These are phyloP conservation scores for Terrapene triunguis DNA, from an alignment of 2,113 vertebrate species.

Conservation along the genomic window DNA sequence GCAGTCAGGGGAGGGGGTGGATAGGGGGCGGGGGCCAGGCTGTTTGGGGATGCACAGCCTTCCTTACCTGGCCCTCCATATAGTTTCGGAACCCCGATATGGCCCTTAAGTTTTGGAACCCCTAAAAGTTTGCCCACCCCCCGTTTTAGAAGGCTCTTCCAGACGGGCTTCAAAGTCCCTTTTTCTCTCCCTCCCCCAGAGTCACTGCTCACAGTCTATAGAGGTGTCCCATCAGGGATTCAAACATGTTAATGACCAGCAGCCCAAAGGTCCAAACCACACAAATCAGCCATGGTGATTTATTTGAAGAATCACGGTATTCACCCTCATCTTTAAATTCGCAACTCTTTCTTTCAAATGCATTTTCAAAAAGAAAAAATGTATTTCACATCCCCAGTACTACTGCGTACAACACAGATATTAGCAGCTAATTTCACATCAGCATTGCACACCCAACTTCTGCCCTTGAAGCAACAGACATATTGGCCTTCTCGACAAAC, in stretches of 20 bases:
- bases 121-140: too few species aligned
- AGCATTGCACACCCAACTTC: neutral
- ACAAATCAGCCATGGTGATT: neutral
- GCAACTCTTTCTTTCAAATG: neutral
- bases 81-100: too few species aligned
- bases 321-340: neutral
- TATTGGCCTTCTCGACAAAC: neutral
- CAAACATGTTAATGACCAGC: neutral
- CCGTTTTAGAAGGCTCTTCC: neutral
- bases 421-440: neutral
- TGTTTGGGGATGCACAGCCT: too few species aligned
- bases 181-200: neutral
- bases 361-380: neutral
- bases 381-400: neutral
- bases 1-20: too few species aligned
- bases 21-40: too few species aligned
- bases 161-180: neutral
- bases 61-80: too few species aligned
- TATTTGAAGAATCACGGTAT: neutral
- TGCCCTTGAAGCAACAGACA: neutral
- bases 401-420: neutral
- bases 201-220: constrained; percentile 4
- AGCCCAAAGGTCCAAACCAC: neutral
- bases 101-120: too few species aligned
- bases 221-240: constrained; percentile 14